phyloP scores from a whole-genome alignment of 92 coral and sea anemone genomes.

The Paramuricea clavata region DNA sequence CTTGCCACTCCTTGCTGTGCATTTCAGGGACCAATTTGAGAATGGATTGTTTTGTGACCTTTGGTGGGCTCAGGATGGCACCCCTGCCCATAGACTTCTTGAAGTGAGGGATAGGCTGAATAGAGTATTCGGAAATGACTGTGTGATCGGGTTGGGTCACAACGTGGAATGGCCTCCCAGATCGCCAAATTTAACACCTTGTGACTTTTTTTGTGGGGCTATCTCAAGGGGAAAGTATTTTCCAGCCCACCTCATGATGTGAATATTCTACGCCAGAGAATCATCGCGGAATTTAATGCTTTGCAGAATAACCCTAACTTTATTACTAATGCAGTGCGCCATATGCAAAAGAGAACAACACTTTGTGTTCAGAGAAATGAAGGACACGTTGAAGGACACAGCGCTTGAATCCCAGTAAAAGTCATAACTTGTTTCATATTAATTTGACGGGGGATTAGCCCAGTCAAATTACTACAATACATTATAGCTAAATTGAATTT shows the following conservation, averaged over 20 bases:
- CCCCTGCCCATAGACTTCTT: background rate
- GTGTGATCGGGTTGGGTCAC: conserved; percentile 30
- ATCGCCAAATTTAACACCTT: too few species aligned
- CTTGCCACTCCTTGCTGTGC: background rate
- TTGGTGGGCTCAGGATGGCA: conserved; percentile 24
- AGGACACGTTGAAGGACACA: conserved; percentile 8
- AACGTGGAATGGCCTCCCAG: too few species aligned
- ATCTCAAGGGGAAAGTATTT: conserved; percentile 23
- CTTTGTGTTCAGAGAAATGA: conserved; percentile 8
- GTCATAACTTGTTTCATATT: too few species aligned
- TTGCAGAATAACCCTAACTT: conserved; percentile 6
- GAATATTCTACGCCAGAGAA: conserved; percentile 4
- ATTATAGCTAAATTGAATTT: too few species aligned
- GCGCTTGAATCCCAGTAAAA: too few species aligned
- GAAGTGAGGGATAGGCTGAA: background rate
- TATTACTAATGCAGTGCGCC: background rate
- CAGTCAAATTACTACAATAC: too few species aligned
- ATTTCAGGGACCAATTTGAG: background rate
- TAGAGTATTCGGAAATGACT: conserved; percentile 10
- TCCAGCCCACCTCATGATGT: background rate
- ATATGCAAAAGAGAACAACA: background rate
- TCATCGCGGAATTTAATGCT: conserved; percentile 12
- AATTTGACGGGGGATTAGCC: too few species aligned
- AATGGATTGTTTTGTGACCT: background rate
- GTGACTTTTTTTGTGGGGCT: conserved; percentile 33